phyloP scores from a whole-genome alignment of 2,797 vertebrate genomes.

The Lagothrix lagotricha region DNA sequence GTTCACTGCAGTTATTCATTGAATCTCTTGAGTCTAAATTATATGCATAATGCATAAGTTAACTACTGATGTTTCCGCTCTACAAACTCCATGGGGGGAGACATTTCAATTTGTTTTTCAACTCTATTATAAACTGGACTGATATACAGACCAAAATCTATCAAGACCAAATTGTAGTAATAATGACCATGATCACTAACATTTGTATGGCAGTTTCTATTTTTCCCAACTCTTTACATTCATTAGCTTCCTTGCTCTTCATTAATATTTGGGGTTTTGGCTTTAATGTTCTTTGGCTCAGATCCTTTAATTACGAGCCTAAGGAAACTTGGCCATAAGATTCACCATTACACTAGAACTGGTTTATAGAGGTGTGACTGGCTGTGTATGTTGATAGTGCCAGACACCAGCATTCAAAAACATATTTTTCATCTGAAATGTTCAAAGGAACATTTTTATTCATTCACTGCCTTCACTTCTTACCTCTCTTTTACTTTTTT shows the following conservation, averaged over 20 bases:
- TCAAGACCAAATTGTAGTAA: constrained; percentile 58
- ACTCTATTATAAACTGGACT: constrained; percentile 56
- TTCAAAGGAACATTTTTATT: neutral
- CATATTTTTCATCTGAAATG: neutral
- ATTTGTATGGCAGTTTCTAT: constrained; percentile 53
- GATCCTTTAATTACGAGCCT: neutral
- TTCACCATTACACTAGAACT: neutral
- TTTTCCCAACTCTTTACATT: neutral
- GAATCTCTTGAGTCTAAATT: constrained; percentile 61
- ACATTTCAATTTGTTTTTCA: constrained; percentile 66
- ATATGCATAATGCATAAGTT: constrained; percentile 66
- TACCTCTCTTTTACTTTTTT: neutral
- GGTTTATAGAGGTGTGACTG: neutral
- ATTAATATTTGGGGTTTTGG: neutral
- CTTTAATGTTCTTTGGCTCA: neutral
- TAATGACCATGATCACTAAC: constrained; percentile 60
- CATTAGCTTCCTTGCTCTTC: neutral
- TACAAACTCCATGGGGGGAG: constrained; percentile 23
- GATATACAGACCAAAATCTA: constrained; percentile 44
- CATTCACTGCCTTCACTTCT: neutral
- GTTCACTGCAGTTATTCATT: constrained; percentile 1
- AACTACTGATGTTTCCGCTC: constrained; percentile 61
- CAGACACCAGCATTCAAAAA: neutral
- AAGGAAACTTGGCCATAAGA: neutral
- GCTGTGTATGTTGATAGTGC: neutral